Base-by-base conservation (phyloP, 2,888 invertebrate genomes). In the Nezara viridula region DNA sequence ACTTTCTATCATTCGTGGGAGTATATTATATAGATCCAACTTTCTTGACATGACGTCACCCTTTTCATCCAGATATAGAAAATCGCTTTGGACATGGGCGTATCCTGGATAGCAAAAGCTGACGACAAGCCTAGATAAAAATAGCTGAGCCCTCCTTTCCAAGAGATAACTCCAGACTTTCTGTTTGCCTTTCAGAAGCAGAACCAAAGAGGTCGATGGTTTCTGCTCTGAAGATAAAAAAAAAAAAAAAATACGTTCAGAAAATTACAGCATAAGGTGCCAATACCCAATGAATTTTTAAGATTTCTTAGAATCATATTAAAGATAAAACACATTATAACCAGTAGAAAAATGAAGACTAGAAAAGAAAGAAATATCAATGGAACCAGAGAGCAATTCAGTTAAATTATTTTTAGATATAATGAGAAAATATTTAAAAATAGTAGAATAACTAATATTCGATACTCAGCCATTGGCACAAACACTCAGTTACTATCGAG, bases 121-220 rank as follows among this genome's bases (percentile, higher is more conserved):
- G 81, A 81, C 77, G 21, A 44, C 44, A 47, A 47, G 14, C 24
- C 40, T 16, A 81, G 81, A 81, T 81, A 81, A 81, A 47, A 81
- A 40, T 44, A 9, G 81, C 81, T 81, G 81, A 81, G 81, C 40
- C 81, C 77, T 77, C 77, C 40, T 77, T 81, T 81, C 81, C 12
- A 81, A 81, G n/a, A 81, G 81, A 81, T 81, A 81, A 81, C 44
- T 81, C 14, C 3, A 81, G 44, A 44, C 81, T 81, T 81, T 81
- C 81, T 81, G 81, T 81, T 81, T 81, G 81, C 44, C 44, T 81
- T 81, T 81, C 81, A 40, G 44, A 81, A 81, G 49, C 50, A 40
- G 27, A 44, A 47, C 47, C 47, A 85, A 49, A 40, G 40, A 6
- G 47, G 44, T 85, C 27, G n/a, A 32, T 49, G n/a, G n/a, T 49